Percentiles rank a stretch among this genome's conserved stretches.
phyloP scores from a whole-genome alignment of 2,797 vertebrate genomes.

The Mormyrus proboscirostris region DNA sequence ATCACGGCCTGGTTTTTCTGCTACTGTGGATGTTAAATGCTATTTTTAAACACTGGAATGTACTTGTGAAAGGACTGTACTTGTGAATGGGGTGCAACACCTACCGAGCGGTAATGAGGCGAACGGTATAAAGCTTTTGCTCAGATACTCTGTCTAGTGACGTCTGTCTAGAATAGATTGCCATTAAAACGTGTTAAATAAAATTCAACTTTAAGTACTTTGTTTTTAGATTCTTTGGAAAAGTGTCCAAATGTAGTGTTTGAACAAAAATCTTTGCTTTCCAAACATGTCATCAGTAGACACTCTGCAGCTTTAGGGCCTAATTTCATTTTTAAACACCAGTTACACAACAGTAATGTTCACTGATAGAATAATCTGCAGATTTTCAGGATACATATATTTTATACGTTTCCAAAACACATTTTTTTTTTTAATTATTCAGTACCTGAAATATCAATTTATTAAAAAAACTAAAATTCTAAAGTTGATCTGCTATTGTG shows the following conservation, averaged over 20 bases:
- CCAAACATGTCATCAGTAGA: background rate
- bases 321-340: background rate
- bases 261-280: background rate
- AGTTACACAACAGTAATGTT: background rate
- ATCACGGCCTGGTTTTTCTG: background rate
- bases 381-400: background rate
- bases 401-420: background rate
- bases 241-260: constrained; percentile 10
- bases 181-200: constrained; percentile 24
- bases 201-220: constrained; percentile 10
- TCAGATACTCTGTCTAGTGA: constrained; percentile 23
- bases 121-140: background rate
- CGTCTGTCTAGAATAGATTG: background rate
- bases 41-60: background rate
- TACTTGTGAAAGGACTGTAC: background rate
- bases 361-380: background rate
- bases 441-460: background rate
- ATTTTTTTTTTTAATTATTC: background rate
- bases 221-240: background rate
- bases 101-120: background rate
- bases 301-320: background rate
- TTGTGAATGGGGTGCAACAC: background rate
- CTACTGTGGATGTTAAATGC: background rate
- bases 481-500: background rate
- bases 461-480: background rate